Evolutionary conservation across 2,113 vertebrate genomes (phyloP), one percentile per base, ranked within the genome.

Genomic region (Chrysochloris asiatica): DNA sequence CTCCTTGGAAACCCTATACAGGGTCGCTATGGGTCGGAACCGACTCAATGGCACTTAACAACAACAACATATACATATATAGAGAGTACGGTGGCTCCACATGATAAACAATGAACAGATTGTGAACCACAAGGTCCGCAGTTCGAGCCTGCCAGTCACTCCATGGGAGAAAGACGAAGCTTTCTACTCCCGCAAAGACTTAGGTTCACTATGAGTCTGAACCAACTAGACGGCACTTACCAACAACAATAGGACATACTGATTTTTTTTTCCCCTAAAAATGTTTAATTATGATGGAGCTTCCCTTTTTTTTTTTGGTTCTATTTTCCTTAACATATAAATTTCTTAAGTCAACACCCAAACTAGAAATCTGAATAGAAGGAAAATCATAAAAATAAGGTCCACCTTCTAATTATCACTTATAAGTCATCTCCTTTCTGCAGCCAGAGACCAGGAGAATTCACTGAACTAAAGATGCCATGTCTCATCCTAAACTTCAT

Each of bases 351-450:
- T 85, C 36, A 71, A 4, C 59, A 36, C 30, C 56, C 69, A 85
- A 75, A 75, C 78, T 71, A 92, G 43, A 95, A 88, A 80, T 33
- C 45, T 21, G 22, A 76, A 86, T 81, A 82, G 11, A 75, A 86
- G 80, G 48, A 8, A 93, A 90, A 84, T 71, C 22, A 77, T 59
- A 76, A 90, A 90, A 92, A 69, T 12, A 78, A 86, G 91, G 19
- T 88, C 61, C n/a, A 56, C 76, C 47, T 85, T 56, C 30, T 84
- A 75, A 86, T 56, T n/a, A 81, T 54, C n/a, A 72, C 48, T 78
- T 89, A 76, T 4, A 89, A 81, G 52, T 78, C 67, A 83, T 59
- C 67, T 54, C 9, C 28, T 56, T 78, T 79, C 43, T 85, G 1
- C 4, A 22, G 41, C 8, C 65, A 76, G n/a, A 91, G n/a, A n/a